phyloP scores from a whole-genome alignment of 2,888 invertebrate species.

The Tethea ocularis region DNA sequence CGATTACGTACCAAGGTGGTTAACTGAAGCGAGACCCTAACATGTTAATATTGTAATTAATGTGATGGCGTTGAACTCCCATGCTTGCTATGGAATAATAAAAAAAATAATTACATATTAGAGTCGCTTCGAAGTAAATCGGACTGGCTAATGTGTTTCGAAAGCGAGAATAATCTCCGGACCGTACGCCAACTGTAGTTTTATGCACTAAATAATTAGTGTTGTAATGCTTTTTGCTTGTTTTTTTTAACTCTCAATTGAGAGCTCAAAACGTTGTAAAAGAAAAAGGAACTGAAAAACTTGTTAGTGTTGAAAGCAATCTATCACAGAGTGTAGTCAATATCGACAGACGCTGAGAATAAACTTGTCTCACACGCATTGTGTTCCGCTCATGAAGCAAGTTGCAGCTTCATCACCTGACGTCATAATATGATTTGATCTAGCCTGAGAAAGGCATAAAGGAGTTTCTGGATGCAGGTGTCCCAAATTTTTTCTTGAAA shows the following conservation, averaged over 20 bases:
- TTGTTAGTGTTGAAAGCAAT: slow-evolving; percentile 1
- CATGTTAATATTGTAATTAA: slow-evolving; percentile 74
- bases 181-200: slow-evolving; percentile 20
- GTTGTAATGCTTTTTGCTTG: slow-evolving; percentile 7
- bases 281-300: not conserved
- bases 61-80: slow-evolving; percentile 64
- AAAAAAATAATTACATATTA: slow-evolving; percentile 71
- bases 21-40: slow-evolving; percentile 65
- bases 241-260: slow-evolving; percentile 5
- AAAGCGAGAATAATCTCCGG: slow-evolving; percentile 40
- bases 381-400: slow-evolving; percentile 1
- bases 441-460: not conserved
- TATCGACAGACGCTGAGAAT: not conserved
- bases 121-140: slow-evolving; percentile 57
- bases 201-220: slow-evolving; percentile 27
- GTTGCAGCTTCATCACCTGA: not conserved
- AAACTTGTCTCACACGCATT: not conserved
- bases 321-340: slow-evolving; percentile 1
- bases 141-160: slow-evolving; percentile 50
- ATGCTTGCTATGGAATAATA: slow-evolving; percentile 45
- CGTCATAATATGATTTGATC: not conserved
- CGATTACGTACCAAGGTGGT: slow-evolving; percentile 29
- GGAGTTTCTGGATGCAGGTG: too few species aligned
- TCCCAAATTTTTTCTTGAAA: too few species aligned
- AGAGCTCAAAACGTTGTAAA: slow-evolving; percentile 3